Evolutionary conservation across 2,797 vertebrate genomes (phyloP).

Genomic region (Oreonectes daqikongensis): DNA sequence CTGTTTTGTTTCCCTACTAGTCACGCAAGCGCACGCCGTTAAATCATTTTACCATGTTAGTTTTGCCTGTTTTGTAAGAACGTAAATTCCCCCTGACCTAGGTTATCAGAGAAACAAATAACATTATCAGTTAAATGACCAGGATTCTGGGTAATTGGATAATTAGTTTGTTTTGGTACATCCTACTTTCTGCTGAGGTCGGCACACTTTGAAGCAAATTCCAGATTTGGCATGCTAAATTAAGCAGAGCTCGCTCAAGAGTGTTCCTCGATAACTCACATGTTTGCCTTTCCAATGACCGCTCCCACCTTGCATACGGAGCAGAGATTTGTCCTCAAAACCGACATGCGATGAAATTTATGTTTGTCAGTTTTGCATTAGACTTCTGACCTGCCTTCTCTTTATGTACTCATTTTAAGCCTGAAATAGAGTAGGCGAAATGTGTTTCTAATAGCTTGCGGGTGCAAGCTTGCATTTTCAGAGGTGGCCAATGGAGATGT

Average conservation of each 20-base stretch:
- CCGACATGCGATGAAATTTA: slow-evolving; percentile 21
- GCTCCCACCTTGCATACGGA: slow-evolving; percentile 19
- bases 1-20: slow-evolving; percentile 59
- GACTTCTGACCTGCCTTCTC: neutral
- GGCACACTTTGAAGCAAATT: slow-evolving; percentile 63
- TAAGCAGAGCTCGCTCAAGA: slow-evolving; percentile 31
- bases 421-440: neutral
- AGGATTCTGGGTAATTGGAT: slow-evolving; percentile 60
- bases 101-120: slow-evolving; percentile 57
- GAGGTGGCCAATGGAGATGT: slow-evolving; percentile 57
- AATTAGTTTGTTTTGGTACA: slow-evolving; percentile 68
- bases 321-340: slow-evolving; percentile 9
- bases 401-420: slow-evolving; percentile 40
- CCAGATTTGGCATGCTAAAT: slow-evolving; percentile 63
- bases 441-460: slow-evolving; percentile 26
- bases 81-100: slow-evolving; percentile 41
- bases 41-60: slow-evolving; percentile 68
- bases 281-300: slow-evolving; percentile 10
- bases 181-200: slow-evolving; percentile 58
- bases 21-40: slow-evolving; percentile 62
- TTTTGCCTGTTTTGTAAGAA: slow-evolving; percentile 59
- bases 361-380: slow-evolving; percentile 31
- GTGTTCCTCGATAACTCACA: slow-evolving; percentile 15
- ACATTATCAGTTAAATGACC: slow-evolving; percentile 65
- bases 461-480: slow-evolving; percentile 36